Base-by-base conservation (phyloP, 1,140 invertebrate genomes). In the Drosophila kepulauana region DNA sequence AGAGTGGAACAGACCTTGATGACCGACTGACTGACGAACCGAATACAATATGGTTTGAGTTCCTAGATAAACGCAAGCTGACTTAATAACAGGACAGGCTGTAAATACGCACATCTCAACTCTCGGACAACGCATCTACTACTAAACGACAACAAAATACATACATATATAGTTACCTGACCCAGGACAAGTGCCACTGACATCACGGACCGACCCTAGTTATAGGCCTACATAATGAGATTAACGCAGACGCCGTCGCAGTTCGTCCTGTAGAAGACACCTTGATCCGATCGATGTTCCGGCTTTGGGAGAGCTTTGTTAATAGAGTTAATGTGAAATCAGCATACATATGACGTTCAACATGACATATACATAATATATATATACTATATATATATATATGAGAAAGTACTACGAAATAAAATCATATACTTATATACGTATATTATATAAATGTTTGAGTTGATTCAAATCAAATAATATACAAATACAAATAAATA, bases 401-500 rank as follows among this genome's bases (percentile, higher is more conserved):
- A 49, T 49, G 15, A 49, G 11, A 20, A 57, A 57, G 13, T 57
- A 57, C 35, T 20, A 20, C n/a, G 28, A 52, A 52, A 6, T 52
- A 52, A 52, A 52, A 13, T 13, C 51, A 54, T 54, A 35, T 33
- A 52, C n/a, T 33, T 25, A 49, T 11, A 59, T 15, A 64, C 28
- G 63, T 64, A 49, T 33, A 71, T 33, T 28, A 56, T 71, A 46
- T 64, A n/a, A 16, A 58, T 33, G n/a, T 61, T 74, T 74, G 51
- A 70, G 64, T 82, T 87, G 68, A 45, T 20, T 75, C n/a, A 45
- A 57, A 57, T 46, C 43, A 45, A 79, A 73, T 63, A 54, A 88
- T 88, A 88, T 88, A 72, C 84, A 87, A 87, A 88, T 88, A 87
- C 84, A 87, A 87, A 88, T 87, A 88, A 87, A 87, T 87, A 84